Base-by-base conservation (phyloP, 2,888 invertebrate species). In the Melitaea athalia region DNA sequence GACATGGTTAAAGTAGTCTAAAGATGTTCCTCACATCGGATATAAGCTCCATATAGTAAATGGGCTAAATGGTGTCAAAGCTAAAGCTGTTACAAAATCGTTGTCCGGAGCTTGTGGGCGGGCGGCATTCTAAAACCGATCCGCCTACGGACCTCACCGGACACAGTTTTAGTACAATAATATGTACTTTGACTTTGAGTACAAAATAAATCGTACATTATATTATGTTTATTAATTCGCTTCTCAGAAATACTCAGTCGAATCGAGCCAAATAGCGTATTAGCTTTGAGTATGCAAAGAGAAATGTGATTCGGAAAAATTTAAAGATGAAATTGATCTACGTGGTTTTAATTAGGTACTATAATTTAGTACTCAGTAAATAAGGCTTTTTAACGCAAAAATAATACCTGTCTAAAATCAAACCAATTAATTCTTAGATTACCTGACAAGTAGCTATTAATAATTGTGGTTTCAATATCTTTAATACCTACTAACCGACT, bases 81-180 rank as follows among this genome's bases (percentile, higher is more conserved):
- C 5, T 14, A 45, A 45, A 66, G 61, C 47, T 62, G 47, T 66
- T 66, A 53, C 61, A 66, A 66, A 60, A 66, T 66, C 66, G 59
- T 52, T 42, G 8, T 62, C 57, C 10, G 59, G 52, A 49, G 63
- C 45, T 43, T 24, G 80, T 79, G 77, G 79, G 80, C 77, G 79
- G 79, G 77, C 77, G 76, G 77, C 79, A 76, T 79, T 78, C 75
- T 72, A 71, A 42, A 68, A 69, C 74, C 69, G 59, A 73, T 72
- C 74, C 76, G 76, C 79, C 78, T 72, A 79, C 77, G 45, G 64
- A 52, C 63, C 64, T 59, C 55, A 61, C 62, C 59, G 65, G 65
- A 61, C 61, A 60, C 47, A 68, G 62, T 65, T 68, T 70, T 65
- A 68, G 63, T 47, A 14, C 70, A 59, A 24, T 50, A 59, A 24